Evolutionary conservation across 2,797 vertebrate species (phyloP).

Genomic region (Neopelma chrysocephalum): DNA sequence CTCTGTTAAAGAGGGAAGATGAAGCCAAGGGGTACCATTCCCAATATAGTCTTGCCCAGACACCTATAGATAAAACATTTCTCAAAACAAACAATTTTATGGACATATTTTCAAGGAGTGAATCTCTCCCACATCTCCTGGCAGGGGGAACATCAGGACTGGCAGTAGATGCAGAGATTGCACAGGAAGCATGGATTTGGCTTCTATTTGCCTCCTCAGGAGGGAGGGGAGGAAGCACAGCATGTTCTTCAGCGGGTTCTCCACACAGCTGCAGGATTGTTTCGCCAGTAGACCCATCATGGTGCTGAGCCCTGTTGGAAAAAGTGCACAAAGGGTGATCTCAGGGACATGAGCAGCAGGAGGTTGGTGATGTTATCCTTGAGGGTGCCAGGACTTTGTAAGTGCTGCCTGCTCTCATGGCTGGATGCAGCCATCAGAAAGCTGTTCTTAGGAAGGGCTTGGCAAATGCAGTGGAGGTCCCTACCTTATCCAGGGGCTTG

Average conservation of each 20-base stretch:
- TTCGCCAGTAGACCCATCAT: neutral
- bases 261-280: accelerated
- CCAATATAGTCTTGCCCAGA: neutral
- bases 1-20: too few species aligned
- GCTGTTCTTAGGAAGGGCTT: neutral
- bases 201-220: neutral
- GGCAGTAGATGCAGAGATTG: neutral
- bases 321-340: neutral
- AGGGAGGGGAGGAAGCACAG: neutral
- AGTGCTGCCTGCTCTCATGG: accelerated
- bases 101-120: neutral
- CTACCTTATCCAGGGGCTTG: neutral
- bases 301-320: neutral
- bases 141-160: neutral
- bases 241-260: accelerated
- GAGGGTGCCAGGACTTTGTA: accelerated
- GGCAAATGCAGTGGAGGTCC: neutral
- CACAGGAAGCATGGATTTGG: neutral
- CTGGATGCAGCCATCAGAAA: neutral
- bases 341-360: neutral
- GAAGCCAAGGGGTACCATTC: neutral
- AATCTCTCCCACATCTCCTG: neutral
- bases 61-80: neutral
- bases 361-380: accelerated
- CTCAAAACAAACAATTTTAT: neutral